phyloP scores from a whole-genome alignment of 2,888 invertebrate genomes.

The Apamea epomidion region DNA sequence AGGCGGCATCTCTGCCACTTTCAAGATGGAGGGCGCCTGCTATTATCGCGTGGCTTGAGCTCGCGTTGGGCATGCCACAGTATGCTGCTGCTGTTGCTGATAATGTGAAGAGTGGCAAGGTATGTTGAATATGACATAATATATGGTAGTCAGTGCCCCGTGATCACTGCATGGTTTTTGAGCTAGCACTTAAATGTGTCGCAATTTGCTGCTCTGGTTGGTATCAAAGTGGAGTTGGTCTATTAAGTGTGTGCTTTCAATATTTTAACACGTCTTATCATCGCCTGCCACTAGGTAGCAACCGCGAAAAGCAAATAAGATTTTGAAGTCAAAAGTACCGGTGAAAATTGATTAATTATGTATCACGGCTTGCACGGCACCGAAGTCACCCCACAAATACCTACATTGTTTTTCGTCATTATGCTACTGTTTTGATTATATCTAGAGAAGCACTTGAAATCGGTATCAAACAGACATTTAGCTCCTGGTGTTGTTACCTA shows the following conservation, averaged over 20 bases:
- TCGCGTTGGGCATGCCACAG: conserved; percentile 98
- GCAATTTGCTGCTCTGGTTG: neutral
- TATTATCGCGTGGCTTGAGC: conserved; percentile 98
- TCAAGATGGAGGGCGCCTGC: conserved; percentile 98
- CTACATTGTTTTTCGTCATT: neutral
- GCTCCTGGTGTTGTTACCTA: neutral
- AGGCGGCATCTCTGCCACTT: conserved; percentile 96
- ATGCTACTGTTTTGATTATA: neutral
- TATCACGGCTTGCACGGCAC: neutral
- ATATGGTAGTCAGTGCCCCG: neutral
- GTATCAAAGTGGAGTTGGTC: neutral
- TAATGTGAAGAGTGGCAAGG: conserved; percentile 98
- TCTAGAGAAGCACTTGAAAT: neutral
- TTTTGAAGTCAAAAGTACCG: neutral
- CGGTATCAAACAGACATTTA: neutral
- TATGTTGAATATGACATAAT: conserved; percentile 71
- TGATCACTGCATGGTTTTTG: conserved; percentile 24
- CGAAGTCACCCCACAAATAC: neutral
- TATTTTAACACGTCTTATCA: neutral
- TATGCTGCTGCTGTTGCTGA: conserved; percentile 97
- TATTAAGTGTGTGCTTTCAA: neutral
- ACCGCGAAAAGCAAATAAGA: neutral
- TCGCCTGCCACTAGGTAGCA: neutral
- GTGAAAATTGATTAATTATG: neutral
- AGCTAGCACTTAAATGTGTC: neutral